Conservation (phyloP, 2,888 invertebrate species). For the Sclerodermus sp. region DNA sequence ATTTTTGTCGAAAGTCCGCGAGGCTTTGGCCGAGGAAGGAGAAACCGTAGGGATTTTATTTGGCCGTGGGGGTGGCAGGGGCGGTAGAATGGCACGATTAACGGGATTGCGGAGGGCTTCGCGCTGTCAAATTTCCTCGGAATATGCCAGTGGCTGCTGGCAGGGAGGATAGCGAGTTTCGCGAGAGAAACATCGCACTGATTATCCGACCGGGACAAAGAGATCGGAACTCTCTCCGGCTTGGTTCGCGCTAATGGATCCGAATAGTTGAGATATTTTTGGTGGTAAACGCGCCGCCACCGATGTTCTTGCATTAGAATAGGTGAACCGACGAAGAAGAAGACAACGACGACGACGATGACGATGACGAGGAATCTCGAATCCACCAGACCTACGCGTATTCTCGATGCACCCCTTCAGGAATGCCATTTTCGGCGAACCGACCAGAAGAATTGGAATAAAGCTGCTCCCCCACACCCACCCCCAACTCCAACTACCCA, state of each 20-base stretch:
- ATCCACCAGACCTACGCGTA: slow-evolving; percentile 31
- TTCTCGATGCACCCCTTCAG: slow-evolving; percentile 31
- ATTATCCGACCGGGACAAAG: slow-evolving; percentile 28
- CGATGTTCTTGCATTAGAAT: slow-evolving; percentile 18
- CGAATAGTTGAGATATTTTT: slow-evolving; percentile 51
- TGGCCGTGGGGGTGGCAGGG: slow-evolving; percentile 5
- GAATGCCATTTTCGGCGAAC: slow-evolving; percentile 38
- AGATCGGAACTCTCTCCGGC: background rate
- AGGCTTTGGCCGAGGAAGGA: too few relatives aligned
- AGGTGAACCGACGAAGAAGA: slow-evolving; percentile 10
- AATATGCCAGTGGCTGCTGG: too few relatives aligned
- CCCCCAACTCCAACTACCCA: background rate
- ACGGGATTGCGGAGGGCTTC: background rate
- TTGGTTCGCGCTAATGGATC: slow-evolving; percentile 33
- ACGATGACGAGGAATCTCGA: slow-evolving; percentile 18
- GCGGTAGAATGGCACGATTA: slow-evolving; percentile 18
- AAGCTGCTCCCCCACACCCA: slow-evolving; percentile 8
- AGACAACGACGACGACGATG: background rate
- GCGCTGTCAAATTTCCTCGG: background rate
- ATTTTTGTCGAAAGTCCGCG: too few relatives aligned
- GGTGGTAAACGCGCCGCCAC: slow-evolving; percentile 23
- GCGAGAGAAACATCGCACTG: slow-evolving; percentile 22
- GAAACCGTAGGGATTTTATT: too few relatives aligned
- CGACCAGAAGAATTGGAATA: slow-evolving; percentile 27
- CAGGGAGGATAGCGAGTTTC: slow-evolving; percentile 8